These are phyloP conservation scores for Sardinella longiceps DNA, from an alignment of 2,797 vertebrate species.

Conservation along the genomic window DNA sequence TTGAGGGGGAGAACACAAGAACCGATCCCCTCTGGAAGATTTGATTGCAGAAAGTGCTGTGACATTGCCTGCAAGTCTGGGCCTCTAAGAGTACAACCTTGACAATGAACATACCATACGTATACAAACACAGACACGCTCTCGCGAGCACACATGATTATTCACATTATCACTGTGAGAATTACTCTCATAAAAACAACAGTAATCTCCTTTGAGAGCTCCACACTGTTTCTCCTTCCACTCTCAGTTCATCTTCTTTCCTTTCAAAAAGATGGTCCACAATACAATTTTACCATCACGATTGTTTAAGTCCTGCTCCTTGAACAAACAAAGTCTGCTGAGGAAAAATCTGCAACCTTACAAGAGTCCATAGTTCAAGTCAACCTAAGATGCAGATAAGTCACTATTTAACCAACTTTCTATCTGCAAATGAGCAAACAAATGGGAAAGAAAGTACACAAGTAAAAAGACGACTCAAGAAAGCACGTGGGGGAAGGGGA, in stretches of 20 bases:
- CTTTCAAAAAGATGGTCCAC: slow-evolving; percentile 23
- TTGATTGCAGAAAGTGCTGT: slow-evolving; percentile 28
- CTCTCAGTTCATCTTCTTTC: neutral
- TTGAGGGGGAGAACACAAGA: slow-evolving; percentile 17
- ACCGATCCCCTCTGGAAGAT: neutral
- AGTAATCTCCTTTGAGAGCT: slow-evolving; percentile 29
- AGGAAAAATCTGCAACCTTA: neutral
- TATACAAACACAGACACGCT: neutral
- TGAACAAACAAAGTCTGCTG: neutral
- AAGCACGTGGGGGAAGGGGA: slow-evolving; percentile 29
- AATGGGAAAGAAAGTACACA: neutral
- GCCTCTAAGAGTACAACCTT: slow-evolving; percentile 10
- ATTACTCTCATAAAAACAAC: slow-evolving; percentile 32
- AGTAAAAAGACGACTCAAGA: neutral
- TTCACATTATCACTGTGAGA: slow-evolving; percentile 38
- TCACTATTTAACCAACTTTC: neutral
- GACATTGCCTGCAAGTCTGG: slow-evolving; percentile 18
- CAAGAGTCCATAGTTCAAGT: neutral
- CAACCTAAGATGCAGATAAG: slow-evolving; percentile 24
- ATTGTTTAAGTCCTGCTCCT: neutral
- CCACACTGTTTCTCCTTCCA: neutral
- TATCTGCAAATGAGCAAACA: neutral
- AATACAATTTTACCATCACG: neutral
- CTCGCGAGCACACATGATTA: slow-evolving; percentile 18
- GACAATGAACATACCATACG: neutral